Evolutionary conservation across 2,888 invertebrate species (phyloP).

Genomic region (Stenodema calcarata): DNA sequence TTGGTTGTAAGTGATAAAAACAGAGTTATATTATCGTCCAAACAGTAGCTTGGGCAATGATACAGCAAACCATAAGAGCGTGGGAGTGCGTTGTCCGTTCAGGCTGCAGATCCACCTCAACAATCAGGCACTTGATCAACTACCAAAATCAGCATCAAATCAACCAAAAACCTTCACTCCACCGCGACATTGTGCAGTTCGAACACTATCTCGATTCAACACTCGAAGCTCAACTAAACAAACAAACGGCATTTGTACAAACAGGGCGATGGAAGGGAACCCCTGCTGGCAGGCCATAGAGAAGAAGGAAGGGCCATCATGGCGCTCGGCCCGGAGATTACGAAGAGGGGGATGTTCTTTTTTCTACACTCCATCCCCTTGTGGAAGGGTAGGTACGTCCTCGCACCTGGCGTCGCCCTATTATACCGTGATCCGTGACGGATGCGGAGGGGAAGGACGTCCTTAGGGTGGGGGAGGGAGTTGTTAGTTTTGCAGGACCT

Average conservation of each 20-base stretch:
- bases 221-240: conserved; percentile 36
- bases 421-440: background rate
- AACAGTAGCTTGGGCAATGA: background rate
- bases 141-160: background rate
- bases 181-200: background rate
- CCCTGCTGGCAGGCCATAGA: background rate
- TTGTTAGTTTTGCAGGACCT: background rate
- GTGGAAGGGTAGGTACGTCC: background rate
- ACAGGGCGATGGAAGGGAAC: conserved; percentile 9
- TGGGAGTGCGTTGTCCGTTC: background rate
- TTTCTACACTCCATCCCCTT: conserved; percentile 10
- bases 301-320: conserved; percentile 29
- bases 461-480: background rate
- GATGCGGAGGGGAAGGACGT: background rate
- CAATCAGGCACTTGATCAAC: background rate
- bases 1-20: no score
- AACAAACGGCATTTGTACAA: conserved; percentile 36
- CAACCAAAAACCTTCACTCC: background rate
- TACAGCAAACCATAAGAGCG: background rate
- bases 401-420: conserved; percentile 10
- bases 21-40: background rate
- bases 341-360: conserved; percentile 15
- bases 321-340: conserved; percentile 20
- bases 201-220: background rate
- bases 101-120: background rate